Evolutionary conservation across 2,888 invertebrate genomes (phyloP).

Genomic region (Strigamia transsilvanica): DNA sequence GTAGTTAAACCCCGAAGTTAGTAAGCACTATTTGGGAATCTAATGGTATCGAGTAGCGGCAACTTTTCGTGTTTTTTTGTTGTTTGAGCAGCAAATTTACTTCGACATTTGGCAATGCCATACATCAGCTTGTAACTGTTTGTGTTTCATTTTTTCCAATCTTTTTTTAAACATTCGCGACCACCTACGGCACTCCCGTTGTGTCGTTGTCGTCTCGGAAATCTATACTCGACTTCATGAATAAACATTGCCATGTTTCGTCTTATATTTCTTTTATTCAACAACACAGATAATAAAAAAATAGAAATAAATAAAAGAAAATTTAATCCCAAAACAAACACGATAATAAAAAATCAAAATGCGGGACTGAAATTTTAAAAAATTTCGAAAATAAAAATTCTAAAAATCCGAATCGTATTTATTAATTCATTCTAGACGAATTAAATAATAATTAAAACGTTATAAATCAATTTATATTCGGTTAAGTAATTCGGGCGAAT

Average conservation of each 20-base stretch:
- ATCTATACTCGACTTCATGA: background rate
- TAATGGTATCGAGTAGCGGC: no score
- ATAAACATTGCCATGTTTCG: background rate
- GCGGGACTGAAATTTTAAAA: no score
- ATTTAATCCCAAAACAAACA: background rate
- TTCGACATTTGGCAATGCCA: background rate
- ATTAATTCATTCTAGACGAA: no score
- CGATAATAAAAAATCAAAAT: background rate
- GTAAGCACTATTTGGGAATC: no score
- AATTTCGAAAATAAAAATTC: no score
- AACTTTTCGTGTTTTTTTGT: no score
- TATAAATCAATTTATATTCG: no score
- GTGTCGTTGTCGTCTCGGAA: background rate
- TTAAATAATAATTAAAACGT: no score
- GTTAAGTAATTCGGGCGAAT: slow-evolving; percentile 1
- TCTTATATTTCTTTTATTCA: slow-evolving; percentile 1
- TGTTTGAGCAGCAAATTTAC: background rate
- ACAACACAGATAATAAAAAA: background rate
- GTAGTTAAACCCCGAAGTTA: no score
- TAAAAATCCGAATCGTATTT: no score
- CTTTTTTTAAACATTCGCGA: background rate
- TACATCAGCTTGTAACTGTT: slow-evolving; percentile 2
- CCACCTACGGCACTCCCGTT: background rate
- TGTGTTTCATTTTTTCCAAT: background rate
- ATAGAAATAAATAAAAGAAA: background rate